Evolutionary conservation across 2,797 vertebrate genomes (phyloP), one percentile per base, ranked within the genome.

Genomic region (Peromyscus aztecus): DNA sequence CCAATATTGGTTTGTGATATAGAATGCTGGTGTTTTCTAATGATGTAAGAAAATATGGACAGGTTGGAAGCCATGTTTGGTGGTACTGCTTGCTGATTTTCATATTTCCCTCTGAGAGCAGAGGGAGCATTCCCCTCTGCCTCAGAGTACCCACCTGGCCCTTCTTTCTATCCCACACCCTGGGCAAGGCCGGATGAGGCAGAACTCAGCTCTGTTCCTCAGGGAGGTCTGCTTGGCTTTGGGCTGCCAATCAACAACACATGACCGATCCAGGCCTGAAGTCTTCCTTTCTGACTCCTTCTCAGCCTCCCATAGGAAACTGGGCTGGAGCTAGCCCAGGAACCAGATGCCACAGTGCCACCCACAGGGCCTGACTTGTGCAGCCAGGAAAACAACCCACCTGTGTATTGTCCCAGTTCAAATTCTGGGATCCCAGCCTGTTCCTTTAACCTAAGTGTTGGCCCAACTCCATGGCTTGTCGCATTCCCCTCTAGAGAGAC

Each of bases 251-350:
- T 87, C 92, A 31, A 49, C 63, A 75, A 52, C 85, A 61, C 69
- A 61, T 57, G 88, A 94, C 57, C 11, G 12, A 65, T 65, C 63
- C 75, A 82, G 67, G 87, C 71, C 90, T 0, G 2, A 63, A 89
- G 1, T 13, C 7, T 0, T 95, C 67, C 90, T 86, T 87, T 76
- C 65, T 55, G 27, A 9, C 90, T 96, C 40, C 11, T 93, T 52
- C 95, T 97, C 92, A 73, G 83, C 8, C 94, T 96, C 76, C 90
- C 90, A 0, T 65, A 63, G 89, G 71, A 97, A 78, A 34, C 0
- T 59, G 77, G 81, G 52, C 57, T 88, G 75, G 40, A 13, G n/a
- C 75, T 67, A 43, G 77, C 61, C 59, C 83, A 69, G 73, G 69
- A 73, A 52, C 57, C 29, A 52, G 87, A 29, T 65, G 27, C 43